Evolutionary conservation across 2,888 invertebrate genomes (phyloP).

Genomic region (Antheraea yamamai): DNA sequence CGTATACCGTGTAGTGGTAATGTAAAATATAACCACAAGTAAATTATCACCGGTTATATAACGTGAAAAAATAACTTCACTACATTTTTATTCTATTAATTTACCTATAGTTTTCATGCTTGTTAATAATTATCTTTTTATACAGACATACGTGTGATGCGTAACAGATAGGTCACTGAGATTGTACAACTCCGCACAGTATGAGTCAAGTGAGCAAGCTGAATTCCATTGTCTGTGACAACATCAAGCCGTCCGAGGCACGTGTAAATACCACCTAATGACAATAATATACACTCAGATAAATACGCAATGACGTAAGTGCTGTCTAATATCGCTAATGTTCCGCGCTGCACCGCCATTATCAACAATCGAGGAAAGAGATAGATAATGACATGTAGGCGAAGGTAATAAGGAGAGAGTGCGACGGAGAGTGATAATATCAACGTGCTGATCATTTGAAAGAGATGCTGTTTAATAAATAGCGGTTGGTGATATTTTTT

Average conservation of each 20-base stretch:
- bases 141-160: neutral
- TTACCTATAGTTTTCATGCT: neutral
- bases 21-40: too few relatives aligned
- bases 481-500: neutral
- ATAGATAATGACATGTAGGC: slow-evolving; percentile 1
- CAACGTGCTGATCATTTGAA: neutral
- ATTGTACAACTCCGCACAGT: neutral
- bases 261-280: slow-evolving; percentile 2
- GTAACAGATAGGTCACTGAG: neutral
- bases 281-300: slow-evolving; percentile 9
- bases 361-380: slow-evolving; percentile 6
- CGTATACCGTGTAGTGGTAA: too few relatives aligned
- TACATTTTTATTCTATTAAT: too few relatives aligned
- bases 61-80: too few relatives aligned
- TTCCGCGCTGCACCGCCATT: slow-evolving; percentile 12
- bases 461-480: neutral
- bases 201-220: neutral
- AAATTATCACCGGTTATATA: too few relatives aligned
- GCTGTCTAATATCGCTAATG: slow-evolving; percentile 26
- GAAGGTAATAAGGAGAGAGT: slow-evolving; percentile 7
- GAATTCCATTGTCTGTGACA: neutral
- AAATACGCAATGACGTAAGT: slow-evolving; percentile 26
- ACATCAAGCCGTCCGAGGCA: neutral
- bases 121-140: neutral
- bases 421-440: slow-evolving; percentile 1